Conservation (phyloP, 2,888 invertebrate species). For the Dilophus febrilis region DNA sequence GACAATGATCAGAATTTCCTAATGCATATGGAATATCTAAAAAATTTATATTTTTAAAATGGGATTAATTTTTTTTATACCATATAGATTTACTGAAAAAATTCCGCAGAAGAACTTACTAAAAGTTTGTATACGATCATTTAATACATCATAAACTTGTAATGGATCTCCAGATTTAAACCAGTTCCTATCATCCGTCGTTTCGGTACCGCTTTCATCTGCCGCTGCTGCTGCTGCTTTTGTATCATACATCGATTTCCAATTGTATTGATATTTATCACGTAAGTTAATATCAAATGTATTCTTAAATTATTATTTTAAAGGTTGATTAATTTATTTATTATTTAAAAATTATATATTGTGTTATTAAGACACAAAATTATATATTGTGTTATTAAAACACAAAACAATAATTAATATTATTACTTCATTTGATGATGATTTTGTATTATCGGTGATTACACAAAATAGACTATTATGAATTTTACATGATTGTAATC, state of each 20-base stretch:
- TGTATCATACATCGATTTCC: too few relatives aligned
- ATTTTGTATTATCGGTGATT: slow-evolving; percentile 4
- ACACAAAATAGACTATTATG: slow-evolving; percentile 26
- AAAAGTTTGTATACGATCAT: slow-evolving; percentile 13
- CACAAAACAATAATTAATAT: too few relatives aligned
- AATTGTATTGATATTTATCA: too few relatives aligned
- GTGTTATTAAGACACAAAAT: too few relatives aligned
- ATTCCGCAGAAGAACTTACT: slow-evolving; percentile 11
- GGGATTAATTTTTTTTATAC: background rate
- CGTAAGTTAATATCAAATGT: too few relatives aligned
- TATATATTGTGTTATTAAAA: too few relatives aligned
- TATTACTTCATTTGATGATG: too few relatives aligned
- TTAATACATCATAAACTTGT: slow-evolving; percentile 16
- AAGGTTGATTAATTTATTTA: too few relatives aligned
- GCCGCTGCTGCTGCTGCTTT: background rate
- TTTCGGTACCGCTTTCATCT: background rate
- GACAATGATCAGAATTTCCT: background rate
- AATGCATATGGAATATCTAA: slow-evolving; percentile 2
- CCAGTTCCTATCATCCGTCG: slow-evolving; percentile 6
- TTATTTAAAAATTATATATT: too few relatives aligned
- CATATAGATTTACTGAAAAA: background rate
- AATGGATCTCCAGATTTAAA: slow-evolving; percentile 21
- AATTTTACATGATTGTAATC: slow-evolving; percentile 22
- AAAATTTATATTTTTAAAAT: too few relatives aligned
- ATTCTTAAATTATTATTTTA: too few relatives aligned